Base-by-base conservation (phyloP, 2,888 invertebrate species). In the Cephus rjabovi region DNA sequence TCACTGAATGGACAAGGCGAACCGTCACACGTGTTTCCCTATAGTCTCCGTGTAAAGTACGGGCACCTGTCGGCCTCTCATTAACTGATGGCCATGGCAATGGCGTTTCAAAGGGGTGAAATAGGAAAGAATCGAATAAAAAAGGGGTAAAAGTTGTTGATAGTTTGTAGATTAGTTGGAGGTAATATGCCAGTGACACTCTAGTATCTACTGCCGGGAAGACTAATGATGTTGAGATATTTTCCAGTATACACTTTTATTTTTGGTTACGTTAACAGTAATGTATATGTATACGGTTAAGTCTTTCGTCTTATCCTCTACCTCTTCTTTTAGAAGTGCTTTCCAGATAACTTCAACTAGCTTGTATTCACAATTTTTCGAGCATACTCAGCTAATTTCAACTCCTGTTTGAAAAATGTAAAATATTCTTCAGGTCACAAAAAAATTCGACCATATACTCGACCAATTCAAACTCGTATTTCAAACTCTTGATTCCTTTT, bases 51-150 rank as follows among this genome's bases (percentile, higher is more conserved):
- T 11, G 15, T 71, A 71, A 71, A 71, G 71, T 69, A 34, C 69
- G n/a, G 69, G 15, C n/a, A 76, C 34, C 35, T 34, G 76, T n/a
- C 56, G 69, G 68, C 15, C 71, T 78, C 78, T 78, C 76, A 78
- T 78, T 78, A 78, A 78, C 76, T 76, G 78, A 78, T 78, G 75
- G 77, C 75, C 33, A 75, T 70, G 74, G 35, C 30, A 34, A 71
- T 31, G 71, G 12, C 4, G 9, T 56, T 56, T 9, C 23, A 23
- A 23, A 56, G 23, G 56, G 56, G 23, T 9, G 9, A 23, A 56
- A 56, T 23, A 56, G 15, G 40, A 56, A 68, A 30, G 6, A 15
- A 31, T 11, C 4, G n/a, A 31, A 73, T 31, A 75, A 75, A 35
- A 75, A 75, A 75, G 75, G n/a, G 74, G 37, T 77, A 15, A 68